Evolutionary conservation across 1,140 invertebrate species (phyloP), one percentile per base, ranked within the genome.

Genomic region (Carposina sasakii): DNA sequence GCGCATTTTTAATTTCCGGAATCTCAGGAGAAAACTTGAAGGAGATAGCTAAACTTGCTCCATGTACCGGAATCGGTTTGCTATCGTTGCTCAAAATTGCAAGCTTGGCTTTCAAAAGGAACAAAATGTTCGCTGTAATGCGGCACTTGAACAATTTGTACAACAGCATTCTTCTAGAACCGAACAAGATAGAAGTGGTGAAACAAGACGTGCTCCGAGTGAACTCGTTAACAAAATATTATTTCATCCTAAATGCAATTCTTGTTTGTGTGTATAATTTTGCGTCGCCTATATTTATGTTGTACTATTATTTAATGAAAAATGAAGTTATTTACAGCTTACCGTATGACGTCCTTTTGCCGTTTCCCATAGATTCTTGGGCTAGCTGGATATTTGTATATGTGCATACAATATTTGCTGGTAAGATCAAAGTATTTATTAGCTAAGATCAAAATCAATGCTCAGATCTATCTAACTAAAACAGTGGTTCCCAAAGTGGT

Each of bases 201-300:
- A 60, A 42, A 17, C 17, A 43, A 12, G 54, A 78, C 21, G 53
- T 76, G 10, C 37, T 55, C 10, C 48, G 67, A 21, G 24, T 76
- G 0, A 71, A 65, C 26, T 36, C 30, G 5, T 49, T 77, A 3
- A 63, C 60, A 0, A 73, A 73, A 31, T 71, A 70, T 53, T 78
- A 72, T 33, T 69, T 74, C 33, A 41, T 78, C 33, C 33, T 78
- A 12, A 78, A 78, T 28, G 47, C 31, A 12, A 44, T 66, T 16
- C 55, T 78, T 3, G 71, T 78, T 31, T 60, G 47, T 3, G 60
- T 74, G 15, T 78, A 78, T 39, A 78, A 75, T 46, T 78, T 76
- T 63, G 70, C 66, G 0, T 48, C 67, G 12, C 48, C 61, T 2
- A 4, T 70, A 20, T 50, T 71, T 9, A 71, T 74, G 16, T 40